phyloP scores from a whole-genome alignment of 2,888 invertebrate genomes.

The Allophyes oxyacanthae region DNA sequence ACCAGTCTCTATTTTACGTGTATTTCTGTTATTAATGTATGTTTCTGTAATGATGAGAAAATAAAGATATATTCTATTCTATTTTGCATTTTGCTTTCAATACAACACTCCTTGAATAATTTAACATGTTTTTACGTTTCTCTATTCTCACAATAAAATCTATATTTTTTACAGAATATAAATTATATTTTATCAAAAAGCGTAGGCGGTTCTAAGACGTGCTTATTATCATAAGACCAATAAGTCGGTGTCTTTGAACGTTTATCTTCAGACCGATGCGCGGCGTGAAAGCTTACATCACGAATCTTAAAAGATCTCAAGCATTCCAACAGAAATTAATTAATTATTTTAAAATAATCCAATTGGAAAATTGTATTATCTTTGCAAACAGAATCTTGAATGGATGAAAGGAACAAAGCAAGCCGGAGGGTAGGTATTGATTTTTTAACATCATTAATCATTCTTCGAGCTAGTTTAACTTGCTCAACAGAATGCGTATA shows the following conservation, averaged over 20 bases:
- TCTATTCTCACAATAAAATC: too few species aligned
- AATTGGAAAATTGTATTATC: conserved; percentile 32
- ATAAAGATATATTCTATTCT: too few species aligned
- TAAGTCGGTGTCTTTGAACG: not conserved
- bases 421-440: conserved; percentile 29
- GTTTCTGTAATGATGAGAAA: too few species aligned
- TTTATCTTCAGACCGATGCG: not conserved
- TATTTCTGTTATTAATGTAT: too few species aligned
- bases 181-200: too few species aligned
- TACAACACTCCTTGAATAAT: too few species aligned
- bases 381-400: conserved; percentile 10
- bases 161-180: too few species aligned
- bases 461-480: conserved; percentile 19
- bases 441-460: conserved; percentile 52
- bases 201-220: too few species aligned
- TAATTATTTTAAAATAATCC: conserved; percentile 15
- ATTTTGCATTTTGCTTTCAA: too few species aligned
- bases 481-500: conserved; percentile 24
- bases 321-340: conserved; percentile 26
- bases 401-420: conserved; percentile 19
- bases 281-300: conserved; percentile 6
- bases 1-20: too few species aligned
- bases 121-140: too few species aligned
- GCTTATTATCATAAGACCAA: too few species aligned
- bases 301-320: conserved; percentile 10